Evolutionary conservation across 2,797 vertebrate genomes (phyloP).

Genomic region (Sciurus vulgaris): DNA sequence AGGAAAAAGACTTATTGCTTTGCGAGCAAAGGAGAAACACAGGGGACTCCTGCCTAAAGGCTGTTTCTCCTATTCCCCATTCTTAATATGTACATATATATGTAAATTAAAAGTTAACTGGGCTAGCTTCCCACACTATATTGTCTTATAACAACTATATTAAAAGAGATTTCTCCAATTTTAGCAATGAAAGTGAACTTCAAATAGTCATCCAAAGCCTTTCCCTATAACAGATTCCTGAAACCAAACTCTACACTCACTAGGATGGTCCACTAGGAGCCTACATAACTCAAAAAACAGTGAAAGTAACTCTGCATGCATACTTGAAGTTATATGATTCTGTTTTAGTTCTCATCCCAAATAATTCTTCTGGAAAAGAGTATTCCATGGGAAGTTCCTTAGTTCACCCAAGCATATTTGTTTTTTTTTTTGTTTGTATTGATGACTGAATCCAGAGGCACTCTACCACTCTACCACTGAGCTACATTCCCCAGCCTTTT

Average conservation of each 20-base stretch:
- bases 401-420: background rate
- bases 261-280: background rate
- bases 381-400: constrained; percentile 6
- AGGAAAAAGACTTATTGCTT: too few species aligned
- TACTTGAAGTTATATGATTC: background rate
- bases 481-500: too few species aligned
- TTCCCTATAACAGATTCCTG: background rate
- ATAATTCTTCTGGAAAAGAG: constrained; percentile 42
- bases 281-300: background rate
- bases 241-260: constrained; percentile 26
- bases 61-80: too few species aligned
- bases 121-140: background rate
- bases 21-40: too few species aligned
- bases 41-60: too few species aligned
- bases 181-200: constrained; percentile 48
- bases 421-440: background rate
- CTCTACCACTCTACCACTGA: too few species aligned
- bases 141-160: constrained; percentile 1
- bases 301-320: background rate
- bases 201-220: background rate
- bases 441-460: background rate
- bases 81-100: background rate
- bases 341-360: constrained; percentile 24
- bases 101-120: background rate
- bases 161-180: constrained; percentile 35